Base-by-base conservation (phyloP, 2,113 vertebrate genomes). In the Epinephelus cyanopodus region DNA sequence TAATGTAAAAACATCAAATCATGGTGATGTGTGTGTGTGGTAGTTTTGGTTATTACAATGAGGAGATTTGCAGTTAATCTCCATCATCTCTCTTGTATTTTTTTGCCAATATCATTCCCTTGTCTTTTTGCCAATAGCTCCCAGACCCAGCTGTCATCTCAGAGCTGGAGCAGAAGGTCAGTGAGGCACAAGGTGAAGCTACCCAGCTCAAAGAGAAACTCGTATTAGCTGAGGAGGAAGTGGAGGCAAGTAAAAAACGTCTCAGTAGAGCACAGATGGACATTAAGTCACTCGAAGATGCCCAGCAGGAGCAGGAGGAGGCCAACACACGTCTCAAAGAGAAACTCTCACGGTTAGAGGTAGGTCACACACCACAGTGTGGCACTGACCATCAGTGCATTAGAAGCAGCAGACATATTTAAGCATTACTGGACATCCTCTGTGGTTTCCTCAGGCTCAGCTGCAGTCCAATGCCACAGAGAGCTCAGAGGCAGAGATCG, bases 141-240 rank as follows among this genome's bases (percentile, higher is more conserved):
- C 97, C 97, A 0, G 96, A 98, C 58, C 94, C 97, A 82, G 69
- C 87, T 1, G 69, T 94, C 27, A 79, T 98, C 60, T 87, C 90
- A 0, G 95, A 96, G 85, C 94, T 97, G 90, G 95, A 96, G 47
- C 94, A 92, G 78, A 96, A 96, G 8, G 89, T 98, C 65, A 88
- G 21, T 3, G 84, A 74, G 0, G 94, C 95, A 3, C 86, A 68
- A 0, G 93, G 92, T 65, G 97, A 98, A 18, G 95, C 94, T 54
- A 88, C 27, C 45, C 87, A 86, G 77, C 86, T 96, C 79, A 95
- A 96, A 94, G 93, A 96, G 91, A 89, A 96, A 92, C 91, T 95
- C 57, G 19, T 94, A 92, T 12, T 88, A 79, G 53, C 89, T 75
- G 19, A 94, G 92, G 90, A 97, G 93, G 95, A 95, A 77, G 92